These are phyloP conservation scores for Datnioides undecimradiatus DNA, from an alignment of 2,113 vertebrate species.

Conservation along the genomic window DNA sequence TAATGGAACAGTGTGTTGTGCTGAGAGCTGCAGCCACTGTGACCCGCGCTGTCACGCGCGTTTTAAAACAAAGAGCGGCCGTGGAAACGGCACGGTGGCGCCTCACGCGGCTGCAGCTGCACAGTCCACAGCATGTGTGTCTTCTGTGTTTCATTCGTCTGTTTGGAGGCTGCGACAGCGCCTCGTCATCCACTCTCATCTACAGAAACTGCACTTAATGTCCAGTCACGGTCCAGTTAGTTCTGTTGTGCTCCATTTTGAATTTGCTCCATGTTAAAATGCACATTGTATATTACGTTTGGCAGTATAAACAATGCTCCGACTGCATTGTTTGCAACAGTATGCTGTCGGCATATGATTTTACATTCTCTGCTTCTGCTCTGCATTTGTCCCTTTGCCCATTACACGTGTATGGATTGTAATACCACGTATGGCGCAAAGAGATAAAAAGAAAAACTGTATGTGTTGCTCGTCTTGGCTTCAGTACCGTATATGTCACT, in stretches of 20 bases:
- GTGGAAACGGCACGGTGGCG: not conserved
- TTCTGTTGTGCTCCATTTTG: not conserved
- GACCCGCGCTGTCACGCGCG: fast-evolving
- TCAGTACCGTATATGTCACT: slow-evolving; percentile 75
- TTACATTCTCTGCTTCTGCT: slow-evolving; percentile 58
- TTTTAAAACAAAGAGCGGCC: too few species aligned
- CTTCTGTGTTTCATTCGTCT: slow-evolving; percentile 6
- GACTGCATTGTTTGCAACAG: slow-evolving; percentile 61
- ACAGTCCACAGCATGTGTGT: slow-evolving; percentile 38
- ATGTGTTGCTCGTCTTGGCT: slow-evolving; percentile 70
- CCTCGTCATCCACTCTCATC: slow-evolving; percentile 4
- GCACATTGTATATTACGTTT: slow-evolving; percentile 30
- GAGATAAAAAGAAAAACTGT: slow-evolving; percentile 56
- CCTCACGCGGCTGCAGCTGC: slow-evolving; percentile 38
- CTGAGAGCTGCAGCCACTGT: not conserved
- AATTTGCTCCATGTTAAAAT: slow-evolving; percentile 2
- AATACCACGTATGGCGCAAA: slow-evolving; percentile 35
- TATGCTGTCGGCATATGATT: slow-evolving; percentile 31
- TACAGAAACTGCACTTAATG: not conserved
- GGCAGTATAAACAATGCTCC: slow-evolving; percentile 56
- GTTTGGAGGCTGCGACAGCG: not conserved
- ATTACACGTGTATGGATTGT: not conserved
- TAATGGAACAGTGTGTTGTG: not conserved
- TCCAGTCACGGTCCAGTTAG: not conserved
- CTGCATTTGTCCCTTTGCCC: slow-evolving; percentile 65